These are phyloP conservation scores for Champsocephalus gunnari DNA, from an alignment of 2,797 vertebrate species.

Conservation along the genomic window DNA sequence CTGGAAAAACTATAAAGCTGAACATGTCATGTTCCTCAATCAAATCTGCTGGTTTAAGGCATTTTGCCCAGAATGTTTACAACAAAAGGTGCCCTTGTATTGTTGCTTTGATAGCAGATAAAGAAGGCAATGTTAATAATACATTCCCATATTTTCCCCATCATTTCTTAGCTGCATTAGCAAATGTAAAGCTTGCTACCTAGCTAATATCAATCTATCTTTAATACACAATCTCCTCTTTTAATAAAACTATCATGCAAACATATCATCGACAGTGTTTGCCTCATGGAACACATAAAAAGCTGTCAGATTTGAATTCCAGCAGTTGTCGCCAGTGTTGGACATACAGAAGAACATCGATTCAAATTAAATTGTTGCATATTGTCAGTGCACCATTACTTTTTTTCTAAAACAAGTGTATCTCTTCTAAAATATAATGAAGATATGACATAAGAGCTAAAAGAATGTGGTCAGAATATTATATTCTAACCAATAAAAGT, in stretches of 20 bases:
- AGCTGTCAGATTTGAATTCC: conserved; percentile 23
- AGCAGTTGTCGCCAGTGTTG: conserved; percentile 29
- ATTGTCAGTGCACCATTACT: conserved; percentile 18
- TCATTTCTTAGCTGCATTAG: conserved; percentile 13
- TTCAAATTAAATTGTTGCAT: conserved; percentile 61
- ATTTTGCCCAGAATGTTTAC: background rate
- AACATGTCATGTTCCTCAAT: background rate
- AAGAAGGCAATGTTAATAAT: conserved; percentile 49
- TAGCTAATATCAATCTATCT: conserved; percentile 22
- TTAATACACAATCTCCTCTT: background rate
- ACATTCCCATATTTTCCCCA: conserved; percentile 45
- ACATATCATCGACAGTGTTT: conserved; percentile 59
- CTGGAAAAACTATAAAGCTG: background rate
- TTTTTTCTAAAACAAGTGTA: background rate
- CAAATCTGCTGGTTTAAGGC: conserved; percentile 33
- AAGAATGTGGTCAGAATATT: conserved; percentile 13
- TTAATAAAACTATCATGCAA: conserved; percentile 54
- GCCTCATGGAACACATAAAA: conserved; percentile 49
- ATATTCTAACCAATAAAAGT: conserved; percentile 28
- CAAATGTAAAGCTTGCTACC: conserved; percentile 17
- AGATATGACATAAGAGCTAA: conserved; percentile 28
- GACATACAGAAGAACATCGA: conserved; percentile 24
- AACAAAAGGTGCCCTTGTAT: conserved; percentile 38
- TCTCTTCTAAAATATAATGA: background rate
- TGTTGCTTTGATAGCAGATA: conserved; percentile 38